Base-by-base conservation (phyloP, 1,140 invertebrate genomes). In the Himalopsyche phryganea region DNA sequence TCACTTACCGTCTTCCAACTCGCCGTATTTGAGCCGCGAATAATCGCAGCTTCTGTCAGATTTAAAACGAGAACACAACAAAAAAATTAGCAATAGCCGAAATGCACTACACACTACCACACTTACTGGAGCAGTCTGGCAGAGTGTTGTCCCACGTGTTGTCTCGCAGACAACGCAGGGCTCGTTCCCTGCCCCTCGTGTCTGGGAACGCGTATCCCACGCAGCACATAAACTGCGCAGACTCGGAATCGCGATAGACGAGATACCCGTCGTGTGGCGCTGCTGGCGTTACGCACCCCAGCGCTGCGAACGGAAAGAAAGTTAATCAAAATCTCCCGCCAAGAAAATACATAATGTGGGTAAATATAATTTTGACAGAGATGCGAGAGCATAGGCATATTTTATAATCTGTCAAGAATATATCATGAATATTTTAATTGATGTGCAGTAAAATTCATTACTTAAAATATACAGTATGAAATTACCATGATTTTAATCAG, bases 71-170 rank as follows among this genome's bases (percentile, higher is more conserved):
- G 23, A 9, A 28, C 3, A 3, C 3, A 3, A 28, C 3, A 3
- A 28, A 28, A 28, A 28, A 28, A 5, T 28, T 28, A 28, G 23
- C 23, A 28, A 41, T 11, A 41, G 13, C 9, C 9, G 9, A n/a
- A 41, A 11, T 41, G 13, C 17, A 14, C 13, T 1, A 28, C 23
- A 28, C 23, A 28, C 23, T 9, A 28, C 23, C 23, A 36, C 11
- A 79, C 81, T 80, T 74, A 85, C 84, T 75, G 64, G 81, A 69
- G 73, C 84, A 86, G 52, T 78, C 65, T 23, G 83, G 76, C 48
- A 85, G 63, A 2, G 71, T 77, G 28, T 75, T 73, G 66, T 83
- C 80, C 84, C 84, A 85, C 17, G 75, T 72, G 60, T 80, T 79
- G 56, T 79, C 78, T 48, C 77, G 71, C 41, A 75, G 69, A 70